phyloP scores from a whole-genome alignment of 2,888 invertebrate genomes.

The Digitonthophagus gazella region DNA sequence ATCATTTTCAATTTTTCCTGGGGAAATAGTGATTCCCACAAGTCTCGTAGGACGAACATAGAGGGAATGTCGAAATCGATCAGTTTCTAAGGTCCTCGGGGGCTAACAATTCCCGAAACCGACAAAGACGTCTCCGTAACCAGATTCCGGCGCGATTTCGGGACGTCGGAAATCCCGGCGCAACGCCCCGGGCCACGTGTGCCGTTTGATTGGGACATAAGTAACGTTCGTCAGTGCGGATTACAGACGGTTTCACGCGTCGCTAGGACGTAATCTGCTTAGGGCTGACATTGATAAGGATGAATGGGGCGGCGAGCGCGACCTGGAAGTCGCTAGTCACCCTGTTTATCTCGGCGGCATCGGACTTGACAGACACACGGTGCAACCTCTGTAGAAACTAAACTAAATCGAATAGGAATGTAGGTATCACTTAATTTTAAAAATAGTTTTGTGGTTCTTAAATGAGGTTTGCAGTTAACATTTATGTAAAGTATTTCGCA shows the following conservation, averaged over 20 bases:
- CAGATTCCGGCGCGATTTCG: conserved; percentile 35
- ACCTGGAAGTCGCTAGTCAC: conserved; percentile 42
- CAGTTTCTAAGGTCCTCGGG: not conserved
- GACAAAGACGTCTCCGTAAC: conserved; percentile 40
- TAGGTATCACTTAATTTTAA: not conserved
- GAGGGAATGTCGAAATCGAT: not conserved
- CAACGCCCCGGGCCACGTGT: conserved; percentile 43
- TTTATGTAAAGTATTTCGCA: not conserved
- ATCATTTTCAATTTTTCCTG: not conserved
- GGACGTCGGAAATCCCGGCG: conserved; percentile 5
- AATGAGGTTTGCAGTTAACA: too few species aligned
- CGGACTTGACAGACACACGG: conserved; percentile 29
- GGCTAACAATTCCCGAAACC: conserved; percentile 7
- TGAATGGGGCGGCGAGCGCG: conserved; percentile 50
- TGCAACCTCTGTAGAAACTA: not conserved
- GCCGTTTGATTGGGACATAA: conserved; percentile 51
- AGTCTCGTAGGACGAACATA: too few species aligned
- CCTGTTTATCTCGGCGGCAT: conserved; percentile 32
- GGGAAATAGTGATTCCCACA: not conserved
- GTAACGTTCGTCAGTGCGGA: conserved; percentile 51
- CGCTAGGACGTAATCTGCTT: conserved; percentile 59
- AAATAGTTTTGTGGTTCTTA: too few species aligned
- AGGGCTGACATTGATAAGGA: conserved; percentile 61
- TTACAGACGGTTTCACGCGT: conserved; percentile 55
- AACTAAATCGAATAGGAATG: not conserved